A percentile compares a stretch with the other conserved stretches of the same genome.
Evolutionary conservation across 1,140 invertebrate genomes (phyloP).

Genomic region (Drosophila mayri): DNA sequence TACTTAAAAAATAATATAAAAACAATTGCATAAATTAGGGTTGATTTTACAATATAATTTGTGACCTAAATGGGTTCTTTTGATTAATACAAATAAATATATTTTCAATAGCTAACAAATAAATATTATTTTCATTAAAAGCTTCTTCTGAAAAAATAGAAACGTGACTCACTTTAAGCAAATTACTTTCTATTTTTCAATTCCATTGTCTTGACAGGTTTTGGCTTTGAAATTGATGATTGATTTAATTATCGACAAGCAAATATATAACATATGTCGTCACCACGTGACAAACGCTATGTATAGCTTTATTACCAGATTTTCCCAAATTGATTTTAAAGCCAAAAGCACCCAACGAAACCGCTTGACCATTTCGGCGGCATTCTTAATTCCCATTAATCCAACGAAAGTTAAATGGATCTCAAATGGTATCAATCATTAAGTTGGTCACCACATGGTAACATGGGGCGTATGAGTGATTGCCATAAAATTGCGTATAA

Average conservation of each 20-base stretch:
- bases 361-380: constrained; percentile 68
- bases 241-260: constrained; percentile 5
- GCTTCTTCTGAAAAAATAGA: neutral
- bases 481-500: constrained; percentile 61
- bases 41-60: neutral
- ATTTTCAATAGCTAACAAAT: too few relatives aligned
- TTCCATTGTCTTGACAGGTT: constrained; percentile 1
- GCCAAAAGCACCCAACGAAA: constrained; percentile 25
- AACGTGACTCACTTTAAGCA: neutral
- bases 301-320: constrained; percentile 5
- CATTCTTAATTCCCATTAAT: constrained; percentile 47
- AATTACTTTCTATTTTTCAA: neutral
- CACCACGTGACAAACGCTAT: constrained; percentile 30
- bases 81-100: neutral
- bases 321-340: constrained; percentile 64
- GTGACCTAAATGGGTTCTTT: too few relatives aligned
- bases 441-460: constrained; percentile 34
- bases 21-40: neutral
- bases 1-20: neutral
- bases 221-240: neutral
- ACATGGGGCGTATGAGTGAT: constrained; percentile 60
- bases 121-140: neutral
- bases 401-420: constrained; percentile 56
- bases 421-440: constrained; percentile 75
- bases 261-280: constrained; percentile 8